Evolutionary conservation across 2,797 vertebrate genomes (phyloP).

Genomic region (Chaenodraco wilsoni): DNA sequence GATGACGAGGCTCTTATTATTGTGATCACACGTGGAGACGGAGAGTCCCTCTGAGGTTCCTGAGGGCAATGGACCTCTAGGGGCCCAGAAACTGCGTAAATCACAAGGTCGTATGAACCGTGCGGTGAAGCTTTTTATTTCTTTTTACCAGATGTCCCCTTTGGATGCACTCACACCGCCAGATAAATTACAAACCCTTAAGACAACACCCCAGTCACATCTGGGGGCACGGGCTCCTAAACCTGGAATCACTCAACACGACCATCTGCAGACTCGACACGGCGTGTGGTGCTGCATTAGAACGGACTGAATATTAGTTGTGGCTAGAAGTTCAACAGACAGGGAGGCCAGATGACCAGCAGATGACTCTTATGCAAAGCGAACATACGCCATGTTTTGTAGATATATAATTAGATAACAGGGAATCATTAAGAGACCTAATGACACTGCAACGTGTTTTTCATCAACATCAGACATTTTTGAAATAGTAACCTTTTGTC

Average conservation of each 20-base stretch:
- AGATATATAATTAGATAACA: conserved; percentile 35
- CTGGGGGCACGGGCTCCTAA: conserved; percentile 17
- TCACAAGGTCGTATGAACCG: conserved; percentile 66
- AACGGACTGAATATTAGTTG: conserved; percentile 16
- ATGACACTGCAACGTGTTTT: conserved; percentile 7
- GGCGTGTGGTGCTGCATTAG: conserved; percentile 34
- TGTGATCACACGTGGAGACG: conserved; percentile 57
- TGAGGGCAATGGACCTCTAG: conserved; percentile 41
- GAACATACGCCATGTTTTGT: conserved; percentile 28
- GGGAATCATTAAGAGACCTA: conserved; percentile 6
- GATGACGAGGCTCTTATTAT: conserved; percentile 42
- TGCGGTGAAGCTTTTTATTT: conserved; percentile 46
- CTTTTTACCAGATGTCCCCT: conserved; percentile 22
- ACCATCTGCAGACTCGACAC: conserved; percentile 16
- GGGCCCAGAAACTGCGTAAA: conserved; percentile 54
- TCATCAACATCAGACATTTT: background rate
- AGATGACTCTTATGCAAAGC: conserved; percentile 18
- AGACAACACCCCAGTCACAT: conserved; percentile 32
- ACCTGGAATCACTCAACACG: conserved; percentile 49
- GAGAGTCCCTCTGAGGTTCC: conserved; percentile 49
- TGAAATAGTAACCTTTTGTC: background rate
- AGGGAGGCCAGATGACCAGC: conserved; percentile 15
- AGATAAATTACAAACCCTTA: conserved; percentile 52
- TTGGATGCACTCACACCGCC: conserved; percentile 29
- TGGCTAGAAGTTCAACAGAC: background rate